Evolutionary conservation across 2,888 invertebrate species (phyloP).

Genomic region (Rhimphoctona megacephalus): DNA sequence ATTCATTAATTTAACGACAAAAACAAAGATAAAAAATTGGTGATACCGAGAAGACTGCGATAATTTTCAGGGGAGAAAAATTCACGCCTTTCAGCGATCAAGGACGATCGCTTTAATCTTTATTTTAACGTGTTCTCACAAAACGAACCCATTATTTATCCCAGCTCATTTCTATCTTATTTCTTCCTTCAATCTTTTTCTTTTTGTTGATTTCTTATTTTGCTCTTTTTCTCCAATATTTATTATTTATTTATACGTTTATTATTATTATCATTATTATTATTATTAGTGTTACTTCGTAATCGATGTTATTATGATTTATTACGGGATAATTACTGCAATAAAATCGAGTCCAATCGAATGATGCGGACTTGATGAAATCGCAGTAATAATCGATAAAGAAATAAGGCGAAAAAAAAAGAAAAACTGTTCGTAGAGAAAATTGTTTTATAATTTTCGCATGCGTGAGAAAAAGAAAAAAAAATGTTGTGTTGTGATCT

Average conservation of each 20-base stretch:
- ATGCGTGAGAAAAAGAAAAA: constrained; percentile 80
- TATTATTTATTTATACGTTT: not conserved
- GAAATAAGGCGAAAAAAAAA: constrained; percentile 7
- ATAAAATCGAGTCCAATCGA: not conserved
- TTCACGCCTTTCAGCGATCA: not conserved
- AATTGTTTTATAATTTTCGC: constrained; percentile 80
- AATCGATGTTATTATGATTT: constrained; percentile 4
- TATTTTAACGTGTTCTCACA: not conserved
- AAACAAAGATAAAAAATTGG: not conserved
- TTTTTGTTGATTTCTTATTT: not conserved
- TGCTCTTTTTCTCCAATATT: not conserved
- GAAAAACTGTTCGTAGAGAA: not conserved
- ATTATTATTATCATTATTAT: not conserved
- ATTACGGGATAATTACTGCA: not conserved
- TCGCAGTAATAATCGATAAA: constrained; percentile 8
- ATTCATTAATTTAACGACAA: not conserved
- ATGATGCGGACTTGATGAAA: not conserved
- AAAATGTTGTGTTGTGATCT: constrained; percentile 84
- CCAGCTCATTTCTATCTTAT: not conserved
- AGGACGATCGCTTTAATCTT: not conserved
- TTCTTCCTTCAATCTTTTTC: constrained; percentile 6
- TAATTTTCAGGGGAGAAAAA: not conserved
- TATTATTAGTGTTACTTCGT: constrained; percentile 6
- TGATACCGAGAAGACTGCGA: not conserved
- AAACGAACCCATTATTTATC: too few species aligned